A percentile compares a stretch with the other conserved stretches of the same genome.
These are phyloP conservation scores for Oryzias javanicus DNA, from an alignment of 2,113 vertebrate species.

Conservation along the genomic window DNA sequence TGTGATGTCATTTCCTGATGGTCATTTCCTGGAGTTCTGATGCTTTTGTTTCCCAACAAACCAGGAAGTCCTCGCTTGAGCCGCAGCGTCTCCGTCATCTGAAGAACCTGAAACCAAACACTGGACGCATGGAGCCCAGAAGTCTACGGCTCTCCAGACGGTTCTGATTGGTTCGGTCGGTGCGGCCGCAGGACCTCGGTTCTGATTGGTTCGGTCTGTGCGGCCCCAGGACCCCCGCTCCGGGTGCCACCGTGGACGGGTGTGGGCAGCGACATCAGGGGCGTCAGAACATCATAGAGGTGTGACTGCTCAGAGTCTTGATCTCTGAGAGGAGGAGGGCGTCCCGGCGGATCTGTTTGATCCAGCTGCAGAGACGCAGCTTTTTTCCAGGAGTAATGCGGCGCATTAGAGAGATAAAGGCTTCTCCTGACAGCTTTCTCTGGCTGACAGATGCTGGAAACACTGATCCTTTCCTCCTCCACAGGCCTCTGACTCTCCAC, in stretches of 20 bases:
- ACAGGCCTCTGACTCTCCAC: slow-evolving; percentile 29
- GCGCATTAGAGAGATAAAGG: slow-evolving; percentile 77
- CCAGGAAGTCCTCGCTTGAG: slow-evolving; percentile 66
- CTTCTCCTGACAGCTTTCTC: slow-evolving; percentile 68
- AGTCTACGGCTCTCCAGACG: slow-evolving; percentile 6
- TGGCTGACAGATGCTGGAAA: slow-evolving; percentile 72
- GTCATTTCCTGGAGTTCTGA: slow-evolving; percentile 31
- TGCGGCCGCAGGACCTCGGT: slow-evolving; percentile 41
- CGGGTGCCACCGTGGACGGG: slow-evolving; percentile 52
- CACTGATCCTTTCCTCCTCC: slow-evolving; percentile 54
- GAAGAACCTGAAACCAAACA: slow-evolving; percentile 26
- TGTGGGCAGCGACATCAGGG: slow-evolving; percentile 71
- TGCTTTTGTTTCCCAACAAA: slow-evolving; percentile 44
- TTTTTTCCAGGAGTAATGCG: slow-evolving; percentile 70
- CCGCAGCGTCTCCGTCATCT: slow-evolving; percentile 56
- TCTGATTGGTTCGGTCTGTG: slow-evolving; percentile 28
- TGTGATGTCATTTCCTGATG: slow-evolving; percentile 67
- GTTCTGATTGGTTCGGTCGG: slow-evolving; percentile 27
- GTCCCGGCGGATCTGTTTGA: slow-evolving; percentile 72
- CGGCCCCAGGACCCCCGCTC: slow-evolving; percentile 35
- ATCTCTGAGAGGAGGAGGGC: slow-evolving; percentile 66
- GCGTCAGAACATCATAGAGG: slow-evolving; percentile 58
- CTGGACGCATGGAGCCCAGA: slow-evolving; percentile 37
- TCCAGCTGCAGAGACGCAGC: slow-evolving; percentile 62
- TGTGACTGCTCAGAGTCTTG: slow-evolving; percentile 70